Percentiles rank a stretch among this genome's conserved stretches.
Conservation (phyloP, 2,888 invertebrate genomes). For the Melinaea marsaeus region DNA sequence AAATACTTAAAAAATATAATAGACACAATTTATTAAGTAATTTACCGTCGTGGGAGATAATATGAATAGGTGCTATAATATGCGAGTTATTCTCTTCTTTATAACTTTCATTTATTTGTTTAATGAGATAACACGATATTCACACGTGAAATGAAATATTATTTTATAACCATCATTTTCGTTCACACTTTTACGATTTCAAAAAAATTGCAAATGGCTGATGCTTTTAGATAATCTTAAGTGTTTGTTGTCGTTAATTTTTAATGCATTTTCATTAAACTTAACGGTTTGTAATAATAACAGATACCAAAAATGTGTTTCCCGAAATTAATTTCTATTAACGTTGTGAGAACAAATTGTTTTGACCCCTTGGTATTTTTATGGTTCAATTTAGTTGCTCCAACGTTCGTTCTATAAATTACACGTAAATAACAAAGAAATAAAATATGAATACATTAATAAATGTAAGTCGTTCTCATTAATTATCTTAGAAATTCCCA, state of each 20-base stretch:
- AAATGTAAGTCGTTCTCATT: neutral
- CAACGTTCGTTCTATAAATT: neutral
- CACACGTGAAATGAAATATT: constrained; percentile 36
- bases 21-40: constrained; percentile 55
- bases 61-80: constrained; percentile 60
- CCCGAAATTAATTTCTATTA: neutral
- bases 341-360: constrained; percentile 15
- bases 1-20: constrained; percentile 41
- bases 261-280: too few relatives aligned
- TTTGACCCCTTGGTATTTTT: constrained; percentile 25
- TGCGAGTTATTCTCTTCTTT: constrained; percentile 55
- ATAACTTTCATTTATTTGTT: constrained; percentile 60
- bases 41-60: constrained; percentile 68
- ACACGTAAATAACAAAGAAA: too few relatives aligned
- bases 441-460: neutral
- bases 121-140: constrained; percentile 40
- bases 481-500: neutral
- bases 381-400: constrained; percentile 24
- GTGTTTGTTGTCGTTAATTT: too few relatives aligned
- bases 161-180: neutral
- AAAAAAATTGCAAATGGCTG: neutral
- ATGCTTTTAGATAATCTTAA: too few relatives aligned
- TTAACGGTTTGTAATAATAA: too few relatives aligned
- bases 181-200: neutral
- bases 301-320: neutral